Percentiles rank a stretch among this genome's conserved stretches.
These are phyloP conservation scores for Opisthograptis luteolata DNA, from an alignment of 2,888 invertebrate species.

Conservation along the genomic window DNA sequence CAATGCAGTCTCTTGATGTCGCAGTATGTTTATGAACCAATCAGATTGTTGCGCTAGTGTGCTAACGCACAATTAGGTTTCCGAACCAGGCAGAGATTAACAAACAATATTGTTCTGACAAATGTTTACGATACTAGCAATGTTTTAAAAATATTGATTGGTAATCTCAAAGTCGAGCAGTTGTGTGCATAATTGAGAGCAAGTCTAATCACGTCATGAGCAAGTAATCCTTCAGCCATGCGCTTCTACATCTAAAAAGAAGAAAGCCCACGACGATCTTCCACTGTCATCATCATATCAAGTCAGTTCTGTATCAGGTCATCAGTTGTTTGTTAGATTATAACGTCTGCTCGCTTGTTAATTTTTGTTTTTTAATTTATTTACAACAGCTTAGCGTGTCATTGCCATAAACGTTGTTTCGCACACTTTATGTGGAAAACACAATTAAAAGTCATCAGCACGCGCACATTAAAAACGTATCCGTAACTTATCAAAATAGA, in stretches of 20 bases:
- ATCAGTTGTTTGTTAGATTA: conserved; percentile 47
- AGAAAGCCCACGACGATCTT: conserved; percentile 44
- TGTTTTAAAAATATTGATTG: conserved; percentile 58
- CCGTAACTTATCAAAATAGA: neutral
- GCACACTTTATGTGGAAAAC: conserved; percentile 44
- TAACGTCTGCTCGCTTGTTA: conserved; percentile 61
- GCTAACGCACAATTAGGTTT: conserved; percentile 79
- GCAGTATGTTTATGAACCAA: conserved; percentile 81
- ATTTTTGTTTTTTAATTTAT: conserved; percentile 44
- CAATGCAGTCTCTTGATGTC: conserved; percentile 86
- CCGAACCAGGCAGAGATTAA: conserved; percentile 56
- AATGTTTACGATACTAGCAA: conserved; percentile 4
- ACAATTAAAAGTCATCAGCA: conserved; percentile 36
- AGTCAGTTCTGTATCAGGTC: conserved; percentile 43
- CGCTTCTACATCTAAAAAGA: conserved; percentile 54
- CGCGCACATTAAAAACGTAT: conserved; percentile 44
- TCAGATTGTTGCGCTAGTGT: conserved; percentile 82
- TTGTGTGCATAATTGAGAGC: conserved; percentile 69
- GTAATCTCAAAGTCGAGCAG: conserved; percentile 64
- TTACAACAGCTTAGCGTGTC: conserved; percentile 50
- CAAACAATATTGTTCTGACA: conserved; percentile 33
- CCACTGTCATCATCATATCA: conserved; percentile 46
- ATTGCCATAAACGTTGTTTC: conserved; percentile 46
- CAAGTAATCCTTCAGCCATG: conserved; percentile 59
- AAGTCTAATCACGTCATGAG: conserved; percentile 65